Base-by-base conservation (phyloP, 2,113 vertebrate species). In the Condylura cristata region DNA sequence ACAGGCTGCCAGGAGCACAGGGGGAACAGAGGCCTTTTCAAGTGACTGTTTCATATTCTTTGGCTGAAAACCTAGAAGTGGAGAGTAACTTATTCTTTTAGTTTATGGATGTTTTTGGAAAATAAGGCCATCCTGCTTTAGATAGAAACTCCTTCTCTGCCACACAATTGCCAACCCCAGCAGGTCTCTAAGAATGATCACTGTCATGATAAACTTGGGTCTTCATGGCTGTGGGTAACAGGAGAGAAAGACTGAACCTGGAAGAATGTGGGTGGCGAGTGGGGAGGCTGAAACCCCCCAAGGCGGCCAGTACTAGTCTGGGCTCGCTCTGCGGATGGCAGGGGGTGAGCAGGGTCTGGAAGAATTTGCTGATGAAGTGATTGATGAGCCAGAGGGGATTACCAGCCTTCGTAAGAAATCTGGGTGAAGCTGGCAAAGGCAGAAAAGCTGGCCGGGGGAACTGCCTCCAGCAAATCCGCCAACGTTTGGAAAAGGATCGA, bases 351-450 rank as follows among this genome's bases (percentile, higher is more conserved):
- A 91, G 70, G 70, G 61, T 58, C 1, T 82, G 83, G 96, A 97
- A 86, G 72, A 91, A 96, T 97, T 98, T 98, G 97, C 92, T 94
- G 96, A 93, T 86, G 96, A 92, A 95, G 53, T 79, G 61, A 79
- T 26, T 41, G 34, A 78, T 96, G 97, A 97, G 84, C 97, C 93
- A 95, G 65, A 93, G 80, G 65, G 83, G 95, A 76, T 90, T 95
- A 70, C 88, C 53, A 82, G 86, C 74, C 95, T 92, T 90, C 90
- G 9, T 3, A 78, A 96, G 97, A 95, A 92, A 81, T 82, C 82
- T 93, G 83, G 94, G 89, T 91, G 91, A 95, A 97, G 97, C 93
- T 91, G 96, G 95, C 89, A 96, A 97, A 95, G 97, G 95, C 92
- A 91, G 96, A 91, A 14, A 94, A 96, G 75, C 88, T 90, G 91